Evolutionary conservation across 2,797 vertebrate species (phyloP).

Genomic region (Petrocephalus sullivani): DNA sequence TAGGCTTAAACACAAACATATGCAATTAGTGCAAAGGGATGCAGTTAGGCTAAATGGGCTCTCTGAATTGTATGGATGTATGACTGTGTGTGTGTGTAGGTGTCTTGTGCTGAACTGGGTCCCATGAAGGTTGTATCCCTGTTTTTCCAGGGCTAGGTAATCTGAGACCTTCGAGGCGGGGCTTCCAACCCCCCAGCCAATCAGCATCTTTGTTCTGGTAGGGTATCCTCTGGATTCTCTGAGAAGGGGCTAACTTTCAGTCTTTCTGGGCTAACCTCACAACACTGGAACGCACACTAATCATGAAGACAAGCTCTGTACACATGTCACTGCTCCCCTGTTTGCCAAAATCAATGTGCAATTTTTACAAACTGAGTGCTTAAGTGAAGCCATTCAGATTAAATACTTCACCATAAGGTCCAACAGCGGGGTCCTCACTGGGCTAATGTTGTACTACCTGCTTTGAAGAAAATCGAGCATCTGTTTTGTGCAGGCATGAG

Average conservation of each 20-base stretch:
- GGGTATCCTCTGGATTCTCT: not conserved
- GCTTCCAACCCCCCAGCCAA: not conserved
- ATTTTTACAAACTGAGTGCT: not conserved
- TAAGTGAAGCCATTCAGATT: not conserved
- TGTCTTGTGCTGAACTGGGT: not conserved
- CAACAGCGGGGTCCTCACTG: not conserved
- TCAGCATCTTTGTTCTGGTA: not conserved
- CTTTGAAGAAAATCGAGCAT: not conserved
- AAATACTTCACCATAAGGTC: not conserved
- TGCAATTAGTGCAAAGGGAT: not conserved
- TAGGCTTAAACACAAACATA: not conserved
- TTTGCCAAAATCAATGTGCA: not conserved
- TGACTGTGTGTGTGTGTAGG: not conserved
- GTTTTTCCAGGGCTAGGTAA: not conserved
- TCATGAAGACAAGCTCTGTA: not conserved
- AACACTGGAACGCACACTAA: not conserved
- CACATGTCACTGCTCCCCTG: not conserved
- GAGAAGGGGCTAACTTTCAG: not conserved
- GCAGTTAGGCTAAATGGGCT: not conserved
- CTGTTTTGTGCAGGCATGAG: not conserved
- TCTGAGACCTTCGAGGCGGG: not conserved
- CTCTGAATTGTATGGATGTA: not conserved
- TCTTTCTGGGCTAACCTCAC: not conserved
- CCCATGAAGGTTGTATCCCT: not conserved
- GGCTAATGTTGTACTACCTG: not conserved